phyloP scores from a whole-genome alignment of 2,797 vertebrate genomes.

The Pseudomugil gertrudae region DNA sequence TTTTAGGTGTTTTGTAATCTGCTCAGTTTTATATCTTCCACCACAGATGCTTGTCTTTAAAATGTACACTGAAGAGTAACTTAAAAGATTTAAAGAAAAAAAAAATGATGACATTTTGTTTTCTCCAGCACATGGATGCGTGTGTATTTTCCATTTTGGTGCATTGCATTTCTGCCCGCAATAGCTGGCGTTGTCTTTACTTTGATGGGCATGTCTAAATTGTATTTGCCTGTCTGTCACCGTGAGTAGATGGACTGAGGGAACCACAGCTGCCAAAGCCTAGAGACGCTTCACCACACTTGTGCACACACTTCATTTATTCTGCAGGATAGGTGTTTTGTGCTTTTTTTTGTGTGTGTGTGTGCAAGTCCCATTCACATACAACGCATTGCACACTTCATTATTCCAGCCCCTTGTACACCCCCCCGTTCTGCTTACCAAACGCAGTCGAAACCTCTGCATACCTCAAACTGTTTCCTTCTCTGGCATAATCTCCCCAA shows the following conservation, averaged over 20 bases:
- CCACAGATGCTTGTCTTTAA: conserved; percentile 6
- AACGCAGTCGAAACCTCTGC: conserved; percentile 34
- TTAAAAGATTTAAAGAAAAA: not conserved
- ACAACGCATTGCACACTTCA: conserved; percentile 38
- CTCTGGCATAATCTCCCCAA: conserved; percentile 23
- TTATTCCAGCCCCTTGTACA: conserved; percentile 44
- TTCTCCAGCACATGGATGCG: conserved; percentile 36
- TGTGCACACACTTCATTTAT: conserved; percentile 53
- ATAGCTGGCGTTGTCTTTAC: conserved; percentile 57
- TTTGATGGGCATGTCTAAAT: conserved; percentile 71
- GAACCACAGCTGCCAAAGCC: conserved; percentile 59
- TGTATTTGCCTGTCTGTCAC: conserved; percentile 77
- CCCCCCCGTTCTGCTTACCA: conserved; percentile 28
- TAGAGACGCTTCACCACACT: conserved; percentile 59
- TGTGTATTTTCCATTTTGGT: conserved; percentile 49
- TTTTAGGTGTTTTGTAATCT: conserved; percentile 31
- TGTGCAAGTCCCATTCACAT: conserved; percentile 22
- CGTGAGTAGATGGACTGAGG: conserved; percentile 52
- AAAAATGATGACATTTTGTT: conserved; percentile 12
- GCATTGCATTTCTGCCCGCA: conserved; percentile 53
- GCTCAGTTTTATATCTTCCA: not conserved
- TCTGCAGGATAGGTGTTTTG: conserved; percentile 51
- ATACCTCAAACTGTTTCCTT: conserved; percentile 21
- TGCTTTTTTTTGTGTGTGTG: conserved; percentile 24
- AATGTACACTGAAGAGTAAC: not conserved